A percentile compares a stretch with the other conserved stretches of the same genome.
Evolutionary conservation across 2,888 invertebrate species (phyloP).

Genomic region (Tetragonula carbonaria): DNA sequence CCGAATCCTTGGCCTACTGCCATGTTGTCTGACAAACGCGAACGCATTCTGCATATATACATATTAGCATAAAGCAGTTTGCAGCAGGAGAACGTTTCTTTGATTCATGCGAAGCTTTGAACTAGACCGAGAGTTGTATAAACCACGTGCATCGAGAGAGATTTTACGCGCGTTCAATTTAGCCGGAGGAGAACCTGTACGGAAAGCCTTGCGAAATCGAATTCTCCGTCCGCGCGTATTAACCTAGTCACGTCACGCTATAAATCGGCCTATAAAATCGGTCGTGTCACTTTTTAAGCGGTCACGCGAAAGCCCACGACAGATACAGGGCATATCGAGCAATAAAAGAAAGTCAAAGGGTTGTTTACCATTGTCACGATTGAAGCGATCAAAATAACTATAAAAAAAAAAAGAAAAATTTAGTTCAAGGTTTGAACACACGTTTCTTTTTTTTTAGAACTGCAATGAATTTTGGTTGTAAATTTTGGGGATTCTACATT

Average conservation of each 20-base stretch:
- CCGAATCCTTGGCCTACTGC: constrained; percentile 66
- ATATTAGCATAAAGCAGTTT: constrained; percentile 12
- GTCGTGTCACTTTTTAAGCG: neutral
- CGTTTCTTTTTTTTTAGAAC: too few relatives aligned
- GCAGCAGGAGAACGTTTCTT: neutral
- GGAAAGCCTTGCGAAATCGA: constrained; percentile 37
- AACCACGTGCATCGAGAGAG: neutral
- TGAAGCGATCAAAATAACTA: neutral
- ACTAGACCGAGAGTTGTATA: neutral
- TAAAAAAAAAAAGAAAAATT: neutral
- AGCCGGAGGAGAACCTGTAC: neutral
- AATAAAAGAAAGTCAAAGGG: constrained; percentile 10
- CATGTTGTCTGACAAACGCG: constrained; percentile 33
- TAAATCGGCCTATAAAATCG: constrained; percentile 24
- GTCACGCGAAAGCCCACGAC: constrained; percentile 14
- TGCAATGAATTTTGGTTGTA: neutral
- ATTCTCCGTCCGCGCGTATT: constrained; percentile 32
- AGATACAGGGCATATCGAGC: constrained; percentile 16
- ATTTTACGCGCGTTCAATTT: neutral
- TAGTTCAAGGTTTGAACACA: constrained; percentile 8
- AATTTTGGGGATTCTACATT: neutral
- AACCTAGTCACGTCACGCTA: constrained; percentile 46
- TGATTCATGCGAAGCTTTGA: constrained; percentile 12
- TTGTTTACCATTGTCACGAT: neutral
- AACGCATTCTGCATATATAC: constrained; percentile 9